phyloP scores from a whole-genome alignment of 2,888 invertebrate genomes.

The Chrysolina oricalcia region DNA sequence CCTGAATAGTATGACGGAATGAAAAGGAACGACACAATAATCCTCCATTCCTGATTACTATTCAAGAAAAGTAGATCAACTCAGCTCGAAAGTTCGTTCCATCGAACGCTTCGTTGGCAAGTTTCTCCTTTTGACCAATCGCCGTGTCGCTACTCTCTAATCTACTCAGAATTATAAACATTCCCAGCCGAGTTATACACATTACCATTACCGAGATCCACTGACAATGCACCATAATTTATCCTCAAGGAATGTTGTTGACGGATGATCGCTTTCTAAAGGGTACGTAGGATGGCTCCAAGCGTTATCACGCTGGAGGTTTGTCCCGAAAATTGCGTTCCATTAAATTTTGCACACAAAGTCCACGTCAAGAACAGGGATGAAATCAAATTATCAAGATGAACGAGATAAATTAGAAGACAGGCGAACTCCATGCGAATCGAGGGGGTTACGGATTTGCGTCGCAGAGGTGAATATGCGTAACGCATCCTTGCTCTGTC shows the following conservation, averaged over 20 bases:
- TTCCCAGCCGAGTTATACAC: constrained; percentile 40
- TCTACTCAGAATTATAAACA: constrained; percentile 46
- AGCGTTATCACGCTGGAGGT: constrained; percentile 32
- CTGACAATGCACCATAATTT: constrained; percentile 44
- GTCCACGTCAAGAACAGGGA: constrained; percentile 24
- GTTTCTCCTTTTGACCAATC: constrained; percentile 17
- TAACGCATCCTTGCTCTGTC: not conserved
- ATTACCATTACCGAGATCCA: constrained; percentile 45
- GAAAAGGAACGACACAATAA: not conserved
- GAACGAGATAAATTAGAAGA: constrained; percentile 25
- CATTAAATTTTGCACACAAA: constrained; percentile 24
- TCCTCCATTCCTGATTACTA: not conserved
- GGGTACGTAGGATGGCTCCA: constrained; percentile 14
- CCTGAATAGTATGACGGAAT: not conserved
- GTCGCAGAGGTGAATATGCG: not conserved
- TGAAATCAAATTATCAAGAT: constrained; percentile 41
- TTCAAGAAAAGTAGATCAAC: not conserved
- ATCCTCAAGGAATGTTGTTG: constrained; percentile 43
- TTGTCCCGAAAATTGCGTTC: constrained; percentile 34
- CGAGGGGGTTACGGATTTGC: not conserved
- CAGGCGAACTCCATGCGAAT: constrained; percentile 15
- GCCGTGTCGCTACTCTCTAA: constrained; percentile 38
- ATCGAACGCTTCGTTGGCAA: not conserved
- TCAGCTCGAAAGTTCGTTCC: not conserved
- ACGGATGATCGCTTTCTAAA: constrained; percentile 41